Evolutionary conservation across 2,113 vertebrate species (phyloP).

Genomic region (Meles meles): DNA sequence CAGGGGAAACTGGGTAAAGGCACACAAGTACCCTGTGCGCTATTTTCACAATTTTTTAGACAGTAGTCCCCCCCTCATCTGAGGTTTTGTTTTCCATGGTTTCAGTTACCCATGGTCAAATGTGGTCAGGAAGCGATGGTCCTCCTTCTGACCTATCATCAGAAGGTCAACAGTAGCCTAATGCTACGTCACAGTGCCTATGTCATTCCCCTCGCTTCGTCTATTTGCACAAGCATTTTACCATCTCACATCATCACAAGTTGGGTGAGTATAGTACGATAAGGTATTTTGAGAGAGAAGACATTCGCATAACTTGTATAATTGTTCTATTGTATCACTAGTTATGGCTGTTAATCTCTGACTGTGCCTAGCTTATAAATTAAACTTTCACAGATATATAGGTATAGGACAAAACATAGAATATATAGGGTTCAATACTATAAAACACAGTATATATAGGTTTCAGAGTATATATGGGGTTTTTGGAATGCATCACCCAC

Average conservation of each 20-base stretch:
- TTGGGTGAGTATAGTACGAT: neutral
- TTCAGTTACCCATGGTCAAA: neutral
- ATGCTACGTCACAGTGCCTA: neutral
- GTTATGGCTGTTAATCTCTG: neutral
- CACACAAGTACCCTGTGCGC: neutral
- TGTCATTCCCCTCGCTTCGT: neutral
- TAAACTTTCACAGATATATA: neutral
- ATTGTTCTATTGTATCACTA: neutral
- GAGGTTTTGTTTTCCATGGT: neutral
- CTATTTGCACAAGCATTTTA: neutral
- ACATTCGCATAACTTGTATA: neutral
- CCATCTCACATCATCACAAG: neutral
- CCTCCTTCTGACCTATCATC: neutral
- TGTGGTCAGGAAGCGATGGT: neutral
- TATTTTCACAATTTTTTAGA: neutral
- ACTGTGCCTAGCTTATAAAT: neutral
- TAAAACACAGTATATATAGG: neutral
- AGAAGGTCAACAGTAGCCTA: neutral
- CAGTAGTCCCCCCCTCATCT: neutral
- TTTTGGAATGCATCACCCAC: neutral
- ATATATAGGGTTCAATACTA: neutral
- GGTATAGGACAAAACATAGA: neutral
- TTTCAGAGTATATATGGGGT: neutral
- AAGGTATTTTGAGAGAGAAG: neutral
- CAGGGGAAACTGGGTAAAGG: neutral